phyloP scores from a whole-genome alignment of 1,140 invertebrate species.

The Ectropis grisescens region DNA sequence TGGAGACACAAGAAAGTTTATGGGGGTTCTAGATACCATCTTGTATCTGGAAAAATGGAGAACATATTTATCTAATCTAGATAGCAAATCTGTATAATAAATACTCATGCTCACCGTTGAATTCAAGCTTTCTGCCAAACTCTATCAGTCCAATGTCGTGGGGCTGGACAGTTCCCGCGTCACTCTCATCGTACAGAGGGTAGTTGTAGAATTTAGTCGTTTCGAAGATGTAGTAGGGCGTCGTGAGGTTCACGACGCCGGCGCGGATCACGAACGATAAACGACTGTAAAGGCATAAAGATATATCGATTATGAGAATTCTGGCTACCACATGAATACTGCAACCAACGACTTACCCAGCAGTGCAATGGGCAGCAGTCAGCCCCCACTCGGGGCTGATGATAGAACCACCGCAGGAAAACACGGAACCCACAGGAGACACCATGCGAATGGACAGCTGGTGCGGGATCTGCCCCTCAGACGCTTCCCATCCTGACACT shows the following conservation, averaged over 20 bases:
- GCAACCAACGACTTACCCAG: slow-evolving; percentile 34
- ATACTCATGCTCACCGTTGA: slow-evolving; percentile 34
- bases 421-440: slow-evolving; percentile 14
- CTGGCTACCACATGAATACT: too few species aligned
- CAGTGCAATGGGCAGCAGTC: slow-evolving; percentile 47
- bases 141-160: slow-evolving; percentile 47
- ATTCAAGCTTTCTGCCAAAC: slow-evolving; percentile 25
- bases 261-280: slow-evolving; percentile 32
- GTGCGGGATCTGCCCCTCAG: slow-evolving; percentile 35
- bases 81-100: too few species aligned
- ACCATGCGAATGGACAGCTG: slow-evolving; percentile 44
- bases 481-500: slow-evolving; percentile 49
- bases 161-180: slow-evolving; percentile 31
- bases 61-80: too few species aligned
- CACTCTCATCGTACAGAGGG: slow-evolving; percentile 26
- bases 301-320: too few species aligned
- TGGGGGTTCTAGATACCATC: too few species aligned
- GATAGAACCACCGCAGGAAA: slow-evolving; percentile 32
- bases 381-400: slow-evolving; percentile 40
- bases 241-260: slow-evolving; percentile 27
- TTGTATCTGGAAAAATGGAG: too few species aligned
- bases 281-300: slow-evolving; percentile 29
- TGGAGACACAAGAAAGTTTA: too few species aligned
- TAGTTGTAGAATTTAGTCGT: slow-evolving; percentile 45
- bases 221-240: slow-evolving; percentile 33